Base-by-base conservation (phyloP, 2,797 vertebrate genomes). In the Danio aesculapii region DNA sequence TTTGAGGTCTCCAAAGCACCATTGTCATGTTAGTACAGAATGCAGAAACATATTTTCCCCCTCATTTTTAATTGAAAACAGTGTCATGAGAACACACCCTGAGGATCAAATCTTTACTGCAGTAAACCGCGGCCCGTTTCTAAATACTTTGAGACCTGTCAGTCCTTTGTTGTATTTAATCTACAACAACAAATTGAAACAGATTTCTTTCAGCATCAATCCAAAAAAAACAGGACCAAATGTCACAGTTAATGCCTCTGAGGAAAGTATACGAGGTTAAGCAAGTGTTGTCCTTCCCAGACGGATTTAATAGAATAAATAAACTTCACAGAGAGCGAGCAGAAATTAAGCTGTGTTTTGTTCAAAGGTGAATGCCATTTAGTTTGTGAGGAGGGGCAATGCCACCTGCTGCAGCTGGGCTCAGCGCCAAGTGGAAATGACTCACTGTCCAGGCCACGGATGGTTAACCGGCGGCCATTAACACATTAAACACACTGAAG, bases 401-500 rank as follows among this genome's bases (percentile, higher is more conserved):
- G 78, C 85, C 92, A 91, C 90, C 89, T 91, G 90, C 84, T 43
- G 73, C 84, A 85, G 79, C 84, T 41, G 8, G 85, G 85, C 82
- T 19, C 50, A 1, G 53, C 72, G 89, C 89, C 90, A 88, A 88
- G 72, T 87, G 88, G 81, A 76, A 87, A 88, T 92, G 92, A 92
- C 85, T 93, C 89, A 91, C 85, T 82, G 85, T 88, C 84, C 84
- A 85, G 83, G 87, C 55, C 85, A 88, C 63, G 85, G 84, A 82
- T 89, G 85, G 87, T 82, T 89, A 84, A 91, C 82, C 90, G 86
- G 75, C 72, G 53, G 63, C 88, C 91, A 92, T 92, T 93, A 92
- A 88, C 91, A 89, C 90, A 91, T 92, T 93, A 92, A 92, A 92
- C 88, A 90, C 90, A 90, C 86, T 84, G 84, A 64, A 69, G 77